phyloP scores from a whole-genome alignment of 2,797 vertebrate species.

The Semotilus atromaculatus region DNA sequence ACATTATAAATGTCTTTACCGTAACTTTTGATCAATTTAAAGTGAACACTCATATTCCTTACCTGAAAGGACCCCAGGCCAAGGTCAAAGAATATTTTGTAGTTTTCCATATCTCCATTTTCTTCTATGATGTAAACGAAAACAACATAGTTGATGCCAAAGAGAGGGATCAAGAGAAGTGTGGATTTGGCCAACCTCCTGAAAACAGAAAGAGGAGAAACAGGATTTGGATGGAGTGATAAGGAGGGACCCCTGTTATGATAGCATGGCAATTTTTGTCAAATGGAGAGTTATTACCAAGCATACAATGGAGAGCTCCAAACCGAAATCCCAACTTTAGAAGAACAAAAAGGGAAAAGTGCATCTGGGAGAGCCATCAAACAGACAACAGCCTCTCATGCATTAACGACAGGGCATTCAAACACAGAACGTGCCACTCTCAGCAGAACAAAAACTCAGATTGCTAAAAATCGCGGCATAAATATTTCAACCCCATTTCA shows the following conservation, averaged over 20 bases:
- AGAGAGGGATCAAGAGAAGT: slow-evolving; percentile 90
- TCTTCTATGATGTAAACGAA: slow-evolving; percentile 85
- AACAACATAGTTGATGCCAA: slow-evolving; percentile 91
- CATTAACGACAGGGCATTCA: slow-evolving; percentile 21
- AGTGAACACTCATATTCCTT: not conserved
- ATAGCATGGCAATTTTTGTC: not conserved
- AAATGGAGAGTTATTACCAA: not conserved
- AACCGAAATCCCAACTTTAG: slow-evolving; percentile 2
- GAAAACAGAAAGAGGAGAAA: slow-evolving; percentile 30
- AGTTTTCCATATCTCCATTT: slow-evolving; percentile 67
- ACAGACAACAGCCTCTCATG: not conserved
- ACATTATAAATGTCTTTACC: not conserved
- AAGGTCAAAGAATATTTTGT: slow-evolving; percentile 91
- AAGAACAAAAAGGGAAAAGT: slow-evolving; percentile 4
- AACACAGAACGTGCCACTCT: not conserved
- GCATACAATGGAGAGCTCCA: not conserved
- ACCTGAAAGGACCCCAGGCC: slow-evolving; percentile 94
- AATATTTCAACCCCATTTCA: slow-evolving; percentile 43
- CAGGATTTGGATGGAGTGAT: not conserved
- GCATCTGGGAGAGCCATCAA: not conserved
- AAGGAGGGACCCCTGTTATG: not conserved
- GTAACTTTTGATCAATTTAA: not conserved
- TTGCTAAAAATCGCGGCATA: slow-evolving; percentile 18
- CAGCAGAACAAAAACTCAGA: slow-evolving; percentile 15
- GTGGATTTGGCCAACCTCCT: slow-evolving; percentile 96